Base-by-base conservation (phyloP, 2,113 vertebrate species). In the Podiceps cristatus region DNA sequence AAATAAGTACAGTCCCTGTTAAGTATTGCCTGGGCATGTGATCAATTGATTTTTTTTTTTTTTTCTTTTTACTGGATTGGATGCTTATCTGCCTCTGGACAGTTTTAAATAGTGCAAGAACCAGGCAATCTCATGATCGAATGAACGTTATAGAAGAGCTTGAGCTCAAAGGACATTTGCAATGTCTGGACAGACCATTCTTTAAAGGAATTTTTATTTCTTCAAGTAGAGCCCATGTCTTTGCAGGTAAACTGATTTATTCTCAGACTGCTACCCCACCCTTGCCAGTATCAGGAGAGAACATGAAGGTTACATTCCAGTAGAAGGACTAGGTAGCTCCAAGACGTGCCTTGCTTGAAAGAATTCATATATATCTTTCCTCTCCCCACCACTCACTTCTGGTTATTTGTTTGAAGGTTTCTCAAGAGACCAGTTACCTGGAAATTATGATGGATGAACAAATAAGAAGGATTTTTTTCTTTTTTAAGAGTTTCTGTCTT, bases 381-480 rank as follows among this genome's bases (percentile, higher is more conserved):
- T 73, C 88, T 94, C 55, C 62, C 31, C 9, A 56, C 69, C 25
- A 69, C 42, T 95, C 87, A 92, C 37, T 94, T 81, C 73, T 94
- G 83, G 56, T 62, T 95, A 72, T 94, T 95, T 89, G 83, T 90
- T 95, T 82, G 11, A 5, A 84, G 58, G 62, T 89, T 85, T 87
- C 80, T 89, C 49, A 72, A 93, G 93, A 91, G 68, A 95, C 33
- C 27, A 72, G 73, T 85, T 93, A 89, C 49, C 81, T 94, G 91
- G 73, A 95, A 97, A 97, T 87, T 93, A 81, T 87, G 71, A 79
- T 53, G 53, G 69, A 93, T 95, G 66, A 91, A 91, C 73, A 91
- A 95, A 90, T 88, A 93, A 92, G 15, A 15, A 47, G 6, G 40
- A 4, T n/a, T 19, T 58, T 1, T 60, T 59, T 24, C 11, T 78